A percentile compares a stretch with the other conserved stretches of the same genome.
These are phyloP conservation scores for Sebastes minor DNA, from an alignment of 2,797 vertebrate genomes.

Conservation along the genomic window DNA sequence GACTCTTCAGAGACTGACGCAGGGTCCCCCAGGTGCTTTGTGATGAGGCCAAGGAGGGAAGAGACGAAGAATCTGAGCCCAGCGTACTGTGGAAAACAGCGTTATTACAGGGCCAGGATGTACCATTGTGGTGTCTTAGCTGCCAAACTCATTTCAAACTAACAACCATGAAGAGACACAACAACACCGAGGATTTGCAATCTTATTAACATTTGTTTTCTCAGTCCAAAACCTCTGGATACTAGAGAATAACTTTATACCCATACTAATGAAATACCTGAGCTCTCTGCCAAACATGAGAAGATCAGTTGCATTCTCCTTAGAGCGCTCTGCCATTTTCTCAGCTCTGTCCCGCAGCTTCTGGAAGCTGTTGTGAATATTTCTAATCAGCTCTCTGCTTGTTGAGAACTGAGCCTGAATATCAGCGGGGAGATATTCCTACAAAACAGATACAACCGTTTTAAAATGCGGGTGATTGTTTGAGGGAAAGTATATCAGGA, in stretches of 20 bases:
- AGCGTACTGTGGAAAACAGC: conserved; percentile 80
- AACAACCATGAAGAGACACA: conserved; percentile 26
- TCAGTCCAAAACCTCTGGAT: conserved; percentile 1
- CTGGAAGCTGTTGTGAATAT: conserved; percentile 93
- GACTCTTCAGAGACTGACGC: conserved; percentile 91
- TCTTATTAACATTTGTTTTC: conserved; percentile 26
- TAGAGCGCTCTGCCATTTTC: conserved; percentile 90
- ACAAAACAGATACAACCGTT: conserved; percentile 7
- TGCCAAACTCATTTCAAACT: conserved; percentile 45
- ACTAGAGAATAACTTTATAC: background rate
- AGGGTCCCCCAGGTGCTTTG: conserved; percentile 90
- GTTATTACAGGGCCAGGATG: conserved; percentile 14
- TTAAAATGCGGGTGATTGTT: background rate
- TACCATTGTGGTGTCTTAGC: conserved; percentile 9
- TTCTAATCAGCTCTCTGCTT: conserved; percentile 94
- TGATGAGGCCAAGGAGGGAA: conserved; percentile 89
- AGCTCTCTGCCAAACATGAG: conserved; percentile 95
- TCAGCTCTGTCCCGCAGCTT: conserved; percentile 94
- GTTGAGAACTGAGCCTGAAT: conserved; percentile 92
- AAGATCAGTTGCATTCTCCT: conserved; percentile 93
- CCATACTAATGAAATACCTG: conserved; percentile 81
- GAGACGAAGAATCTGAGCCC: conserved; percentile 89
- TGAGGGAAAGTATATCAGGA: too few relatives aligned
- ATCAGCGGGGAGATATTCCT: conserved; percentile 96
- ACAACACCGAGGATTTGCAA: conserved; percentile 12